These are phyloP conservation scores for Tetheella fluctuosa DNA, from an alignment of 2,888 invertebrate genomes.

Conservation along the genomic window DNA sequence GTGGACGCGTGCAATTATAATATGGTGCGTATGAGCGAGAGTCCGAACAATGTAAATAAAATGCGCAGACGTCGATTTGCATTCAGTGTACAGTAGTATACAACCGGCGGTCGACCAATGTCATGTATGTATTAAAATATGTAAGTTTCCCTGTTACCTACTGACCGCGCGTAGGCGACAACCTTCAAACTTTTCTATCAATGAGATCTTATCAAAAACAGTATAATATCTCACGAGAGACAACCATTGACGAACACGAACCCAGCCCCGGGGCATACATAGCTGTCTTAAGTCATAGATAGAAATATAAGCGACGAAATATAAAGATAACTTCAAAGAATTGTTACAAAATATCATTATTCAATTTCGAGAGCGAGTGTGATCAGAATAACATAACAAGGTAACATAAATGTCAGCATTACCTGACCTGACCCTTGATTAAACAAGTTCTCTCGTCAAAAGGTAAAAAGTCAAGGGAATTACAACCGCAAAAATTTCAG, in stretches of 20 bases:
- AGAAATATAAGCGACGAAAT: not conserved
- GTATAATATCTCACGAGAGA: not conserved
- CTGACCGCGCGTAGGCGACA: not conserved
- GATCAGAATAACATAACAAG: conserved; percentile 1
- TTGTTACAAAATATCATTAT: not conserved
- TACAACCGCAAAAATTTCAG: not conserved
- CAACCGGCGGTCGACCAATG: too few species aligned
- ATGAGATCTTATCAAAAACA: not conserved
- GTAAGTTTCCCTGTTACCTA: not conserved
- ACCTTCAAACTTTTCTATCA: not conserved
- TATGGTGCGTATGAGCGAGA: too few species aligned
- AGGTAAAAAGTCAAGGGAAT: conserved; percentile 3
- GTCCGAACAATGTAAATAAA: too few species aligned
- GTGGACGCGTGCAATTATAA: too few species aligned
- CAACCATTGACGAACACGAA: not conserved
- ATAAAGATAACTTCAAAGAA: not conserved
- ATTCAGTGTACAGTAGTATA: too few species aligned
- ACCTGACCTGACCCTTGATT: conserved; percentile 1
- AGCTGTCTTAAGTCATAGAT: not conserved
- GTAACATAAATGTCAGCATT: not conserved
- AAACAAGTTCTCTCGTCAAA: not conserved
- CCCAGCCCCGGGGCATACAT: not conserved
- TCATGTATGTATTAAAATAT: too few species aligned
- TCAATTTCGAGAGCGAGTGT: not conserved
- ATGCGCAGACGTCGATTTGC: too few species aligned